phyloP scores from a whole-genome alignment of 2,113 vertebrate genomes.

The Caranx ignobilis region DNA sequence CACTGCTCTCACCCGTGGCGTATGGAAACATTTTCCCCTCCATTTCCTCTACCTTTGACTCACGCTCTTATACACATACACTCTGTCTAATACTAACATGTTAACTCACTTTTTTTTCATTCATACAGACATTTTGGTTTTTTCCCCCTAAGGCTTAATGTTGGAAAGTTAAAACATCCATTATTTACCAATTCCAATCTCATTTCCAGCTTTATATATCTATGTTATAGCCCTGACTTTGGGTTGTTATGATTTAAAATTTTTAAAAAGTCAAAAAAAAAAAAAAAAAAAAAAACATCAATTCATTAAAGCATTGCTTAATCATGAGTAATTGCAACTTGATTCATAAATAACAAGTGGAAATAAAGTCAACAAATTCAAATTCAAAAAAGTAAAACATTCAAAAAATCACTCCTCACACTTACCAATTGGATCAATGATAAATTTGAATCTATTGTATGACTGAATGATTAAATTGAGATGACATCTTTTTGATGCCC shows the following conservation, averaged over 20 bases:
- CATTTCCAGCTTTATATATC: not conserved
- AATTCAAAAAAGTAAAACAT: not conserved
- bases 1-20: slow-evolving; percentile 71
- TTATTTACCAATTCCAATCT: not conserved
- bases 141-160: slow-evolving; percentile 2
- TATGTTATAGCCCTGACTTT: not conserved
- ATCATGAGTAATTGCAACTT: not conserved
- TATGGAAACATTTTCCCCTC: slow-evolving; percentile 76
- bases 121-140: slow-evolving; percentile 27
- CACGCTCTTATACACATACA: slow-evolving; percentile 34
- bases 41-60: slow-evolving; percentile 61
- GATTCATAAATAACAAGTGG: not conserved
- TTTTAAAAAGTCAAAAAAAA: not conserved
- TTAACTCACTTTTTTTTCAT: slow-evolving; percentile 20
- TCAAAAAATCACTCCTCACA: not conserved
- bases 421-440: not conserved
- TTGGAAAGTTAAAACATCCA: not conserved
- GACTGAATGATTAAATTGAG: slow-evolving; percentile 15
- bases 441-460: not conserved
- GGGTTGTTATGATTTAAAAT: not conserved
- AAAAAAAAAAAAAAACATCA: not conserved
- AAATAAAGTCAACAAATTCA: not conserved
- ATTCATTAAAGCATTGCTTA: not conserved
- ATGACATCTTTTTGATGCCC: slow-evolving; percentile 24
- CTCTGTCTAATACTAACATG: slow-evolving; percentile 49